Conservation (phyloP, 2,113 vertebrate species). For the Seriola dumerili region DNA sequence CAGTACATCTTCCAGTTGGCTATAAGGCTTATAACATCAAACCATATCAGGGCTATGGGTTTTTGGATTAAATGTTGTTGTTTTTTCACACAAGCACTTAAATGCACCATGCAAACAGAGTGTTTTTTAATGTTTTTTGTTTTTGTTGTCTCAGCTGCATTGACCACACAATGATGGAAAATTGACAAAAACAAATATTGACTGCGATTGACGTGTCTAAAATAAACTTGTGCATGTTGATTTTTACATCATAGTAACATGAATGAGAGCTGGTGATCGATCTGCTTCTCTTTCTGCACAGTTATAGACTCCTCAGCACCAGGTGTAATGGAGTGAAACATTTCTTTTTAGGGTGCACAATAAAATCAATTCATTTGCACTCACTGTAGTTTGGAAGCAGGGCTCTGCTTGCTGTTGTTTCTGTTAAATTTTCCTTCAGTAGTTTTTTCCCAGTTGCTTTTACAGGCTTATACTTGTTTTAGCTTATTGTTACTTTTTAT, state of each 20-base stretch:
- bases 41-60: not conserved
- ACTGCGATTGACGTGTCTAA: not conserved
- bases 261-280: not conserved
- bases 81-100: not conserved
- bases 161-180: not conserved
- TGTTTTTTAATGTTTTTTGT: not conserved
- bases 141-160: not conserved
- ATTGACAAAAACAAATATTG: not conserved
- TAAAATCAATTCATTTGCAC: constrained; percentile 54
- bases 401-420: constrained; percentile 1
- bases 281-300: not conserved
- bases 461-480: constrained; percentile 1
- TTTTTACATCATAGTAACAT: not conserved
- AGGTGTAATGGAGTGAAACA: constrained; percentile 6
- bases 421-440: not conserved
- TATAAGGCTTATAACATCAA: not conserved
- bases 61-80: not conserved
- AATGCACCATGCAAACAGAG: not conserved
- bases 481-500: constrained; percentile 15
- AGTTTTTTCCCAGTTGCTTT: constrained; percentile 1
- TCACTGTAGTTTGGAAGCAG: constrained; percentile 30
- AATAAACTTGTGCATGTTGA: not conserved
- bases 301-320: constrained; percentile 1
- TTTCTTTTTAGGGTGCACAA: constrained; percentile 38
- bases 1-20: not conserved